Evolutionary conservation across 2,797 vertebrate species (phyloP).

Genomic region (Okamejei kenojei): DNA sequence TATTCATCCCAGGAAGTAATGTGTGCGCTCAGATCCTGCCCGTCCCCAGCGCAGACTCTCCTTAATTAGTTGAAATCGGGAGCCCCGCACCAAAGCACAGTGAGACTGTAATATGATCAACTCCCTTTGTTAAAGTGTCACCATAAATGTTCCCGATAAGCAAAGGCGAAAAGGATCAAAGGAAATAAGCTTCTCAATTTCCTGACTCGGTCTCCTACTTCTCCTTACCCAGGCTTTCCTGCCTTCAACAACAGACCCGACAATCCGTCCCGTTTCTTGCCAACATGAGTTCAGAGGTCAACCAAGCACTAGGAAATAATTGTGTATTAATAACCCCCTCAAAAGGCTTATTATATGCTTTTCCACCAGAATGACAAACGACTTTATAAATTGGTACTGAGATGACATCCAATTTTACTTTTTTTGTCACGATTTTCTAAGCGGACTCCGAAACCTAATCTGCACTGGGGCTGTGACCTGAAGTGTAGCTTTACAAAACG

Average conservation of each 20-base stretch:
- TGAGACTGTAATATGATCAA: constrained; percentile 70
- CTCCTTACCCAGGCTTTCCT: constrained; percentile 55
- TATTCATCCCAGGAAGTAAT: constrained; percentile 57
- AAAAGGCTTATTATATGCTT: constrained; percentile 48
- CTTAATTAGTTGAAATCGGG: constrained; percentile 76
- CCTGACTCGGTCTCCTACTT: constrained; percentile 53
- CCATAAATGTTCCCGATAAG: constrained; percentile 85
- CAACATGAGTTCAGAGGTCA: constrained; percentile 48
- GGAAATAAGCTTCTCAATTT: constrained; percentile 69
- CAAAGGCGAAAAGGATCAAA: constrained; percentile 70
- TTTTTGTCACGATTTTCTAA: constrained; percentile 40
- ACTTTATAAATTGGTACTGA: constrained; percentile 44
- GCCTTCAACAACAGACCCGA: constrained; percentile 35
- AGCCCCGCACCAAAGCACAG: constrained; percentile 65
- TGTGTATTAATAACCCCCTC: constrained; percentile 47
- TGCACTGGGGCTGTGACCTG: not conserved
- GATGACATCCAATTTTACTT: constrained; percentile 40
- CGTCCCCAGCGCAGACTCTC: constrained; percentile 68
- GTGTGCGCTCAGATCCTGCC: constrained; percentile 57
- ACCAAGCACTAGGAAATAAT: constrained; percentile 45
- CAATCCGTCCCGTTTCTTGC: constrained; percentile 41
- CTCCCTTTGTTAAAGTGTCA: constrained; percentile 75
- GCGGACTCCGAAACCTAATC: not conserved
- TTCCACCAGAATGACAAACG: constrained; percentile 48
- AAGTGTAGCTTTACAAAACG: not conserved